phyloP scores from a whole-genome alignment of 2,888 invertebrate species.

The Altica lythri region DNA sequence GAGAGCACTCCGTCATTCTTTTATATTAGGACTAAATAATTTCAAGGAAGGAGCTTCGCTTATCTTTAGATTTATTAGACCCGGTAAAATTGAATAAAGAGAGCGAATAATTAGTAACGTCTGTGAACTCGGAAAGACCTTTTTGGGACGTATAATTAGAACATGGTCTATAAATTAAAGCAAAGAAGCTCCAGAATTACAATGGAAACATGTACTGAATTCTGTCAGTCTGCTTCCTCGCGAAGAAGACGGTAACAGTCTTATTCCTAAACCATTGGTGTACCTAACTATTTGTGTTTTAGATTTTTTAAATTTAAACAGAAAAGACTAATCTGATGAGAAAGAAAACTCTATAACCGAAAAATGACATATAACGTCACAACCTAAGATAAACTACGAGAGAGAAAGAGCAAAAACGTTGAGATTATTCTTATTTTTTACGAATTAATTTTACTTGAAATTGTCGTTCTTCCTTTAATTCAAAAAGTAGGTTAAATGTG shows the following conservation, averaged over 20 bases:
- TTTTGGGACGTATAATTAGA: conserved; percentile 51
- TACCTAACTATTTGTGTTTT: too few relatives aligned
- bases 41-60: neutral
- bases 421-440: too few relatives aligned
- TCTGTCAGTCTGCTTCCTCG: conserved; percentile 44
- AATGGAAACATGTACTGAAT: conserved; percentile 48
- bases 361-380: too few relatives aligned
- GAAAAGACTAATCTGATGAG: too few relatives aligned
- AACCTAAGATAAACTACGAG: too few relatives aligned
- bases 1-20: neutral
- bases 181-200: conserved; percentile 49
- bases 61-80: conserved; percentile 40
- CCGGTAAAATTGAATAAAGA: conserved; percentile 50
- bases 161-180: conserved; percentile 52
- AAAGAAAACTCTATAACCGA: too few relatives aligned
- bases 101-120: conserved; percentile 51
- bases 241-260: conserved; percentile 10
- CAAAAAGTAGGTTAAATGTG: too few relatives aligned
- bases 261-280: conserved; percentile 27
- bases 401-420: too few relatives aligned
- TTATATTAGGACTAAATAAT: conserved; percentile 9
- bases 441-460: too few relatives aligned
- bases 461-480: too few relatives aligned
- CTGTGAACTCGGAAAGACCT: conserved; percentile 44
- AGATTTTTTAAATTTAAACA: too few relatives aligned